A percentile compares a stretch with the other conserved stretches of the same genome.
Evolutionary conservation across 2,113 vertebrate genomes (phyloP).

Genomic region (Eulemur rufifrons): DNA sequence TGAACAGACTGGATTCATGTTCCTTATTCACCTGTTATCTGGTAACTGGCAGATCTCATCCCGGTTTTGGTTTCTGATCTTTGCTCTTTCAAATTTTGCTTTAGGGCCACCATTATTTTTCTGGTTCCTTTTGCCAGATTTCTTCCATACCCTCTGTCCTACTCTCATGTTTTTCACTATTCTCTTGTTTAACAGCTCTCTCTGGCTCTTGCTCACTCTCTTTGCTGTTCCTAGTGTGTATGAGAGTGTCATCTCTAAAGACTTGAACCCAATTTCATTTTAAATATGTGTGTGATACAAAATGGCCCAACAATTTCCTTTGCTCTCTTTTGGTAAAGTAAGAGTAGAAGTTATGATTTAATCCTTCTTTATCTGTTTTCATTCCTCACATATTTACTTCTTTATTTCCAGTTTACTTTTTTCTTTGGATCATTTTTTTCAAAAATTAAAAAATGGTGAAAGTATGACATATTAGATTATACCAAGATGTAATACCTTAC

Average conservation of each 20-base stretch:
- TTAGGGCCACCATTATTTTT: background rate
- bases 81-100: slow-evolving; percentile 50
- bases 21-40: slow-evolving; percentile 55
- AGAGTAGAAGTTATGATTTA: background rate
- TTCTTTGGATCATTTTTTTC: background rate
- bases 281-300: background rate
- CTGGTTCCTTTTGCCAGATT: background rate
- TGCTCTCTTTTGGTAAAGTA: background rate
- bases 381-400: background rate
- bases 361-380: background rate
- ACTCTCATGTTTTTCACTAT: background rate
- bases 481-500: background rate
- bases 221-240: background rate
- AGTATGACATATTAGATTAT: background rate
- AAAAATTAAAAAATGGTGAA: background rate
- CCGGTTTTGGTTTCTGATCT: background rate
- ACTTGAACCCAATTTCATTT: background rate
- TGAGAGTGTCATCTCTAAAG: background rate
- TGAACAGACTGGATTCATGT: slow-evolving; percentile 63
- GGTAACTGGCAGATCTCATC: background rate
- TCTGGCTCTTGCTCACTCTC: background rate
- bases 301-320: background rate
- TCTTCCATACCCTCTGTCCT: background rate
- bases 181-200: background rate
- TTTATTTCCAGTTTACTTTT: background rate